These are phyloP conservation scores for Stenichneumon culpator DNA, from an alignment of 2,888 invertebrate species.

Conservation along the genomic window DNA sequence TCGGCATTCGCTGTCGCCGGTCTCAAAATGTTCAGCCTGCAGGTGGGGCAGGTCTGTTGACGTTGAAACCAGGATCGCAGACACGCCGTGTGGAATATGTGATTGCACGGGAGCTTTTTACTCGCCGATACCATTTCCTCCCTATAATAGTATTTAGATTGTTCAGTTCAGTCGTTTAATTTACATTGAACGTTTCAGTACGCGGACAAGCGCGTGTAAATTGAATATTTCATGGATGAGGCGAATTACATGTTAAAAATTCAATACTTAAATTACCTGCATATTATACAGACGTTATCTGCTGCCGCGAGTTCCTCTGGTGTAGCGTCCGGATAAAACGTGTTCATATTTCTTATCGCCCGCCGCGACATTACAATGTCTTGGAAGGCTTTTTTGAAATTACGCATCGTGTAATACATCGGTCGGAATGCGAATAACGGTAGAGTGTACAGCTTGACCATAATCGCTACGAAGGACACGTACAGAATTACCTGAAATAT, in stretches of 20 bases:
- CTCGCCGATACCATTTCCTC: slow-evolving; percentile 91
- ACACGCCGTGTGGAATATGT: slow-evolving; percentile 99
- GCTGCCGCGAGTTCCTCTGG: slow-evolving; percentile 95
- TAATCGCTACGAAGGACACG: slow-evolving; percentile 96
- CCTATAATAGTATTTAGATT: slow-evolving; percentile 81
- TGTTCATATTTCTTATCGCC: slow-evolving; percentile 99
- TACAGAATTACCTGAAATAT: slow-evolving; percentile 90
- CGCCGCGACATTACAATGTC: slow-evolving; percentile 98
- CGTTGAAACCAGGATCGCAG: slow-evolving; percentile 99
- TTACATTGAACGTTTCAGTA: background rate
- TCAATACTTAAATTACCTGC: slow-evolving; percentile 86
- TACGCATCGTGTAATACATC: slow-evolving; percentile 99
- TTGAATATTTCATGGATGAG: background rate
- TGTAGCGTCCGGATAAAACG: slow-evolving; percentile 98
- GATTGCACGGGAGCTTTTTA: slow-evolving; percentile 99
- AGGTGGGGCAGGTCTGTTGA: slow-evolving; percentile 99
- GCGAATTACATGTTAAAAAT: background rate
- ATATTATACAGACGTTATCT: slow-evolving; percentile 99
- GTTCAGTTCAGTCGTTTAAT: background rate
- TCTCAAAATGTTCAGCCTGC: slow-evolving; percentile 94
- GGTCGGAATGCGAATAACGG: slow-evolving; percentile 99
- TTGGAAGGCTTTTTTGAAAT: slow-evolving; percentile 98
- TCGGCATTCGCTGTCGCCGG: slow-evolving; percentile 78
- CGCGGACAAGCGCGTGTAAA: background rate
- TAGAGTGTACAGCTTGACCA: slow-evolving; percentile 98